These are phyloP conservation scores for Grammomys surdaster DNA, from an alignment of 2,113 vertebrate species.

Conservation along the genomic window DNA sequence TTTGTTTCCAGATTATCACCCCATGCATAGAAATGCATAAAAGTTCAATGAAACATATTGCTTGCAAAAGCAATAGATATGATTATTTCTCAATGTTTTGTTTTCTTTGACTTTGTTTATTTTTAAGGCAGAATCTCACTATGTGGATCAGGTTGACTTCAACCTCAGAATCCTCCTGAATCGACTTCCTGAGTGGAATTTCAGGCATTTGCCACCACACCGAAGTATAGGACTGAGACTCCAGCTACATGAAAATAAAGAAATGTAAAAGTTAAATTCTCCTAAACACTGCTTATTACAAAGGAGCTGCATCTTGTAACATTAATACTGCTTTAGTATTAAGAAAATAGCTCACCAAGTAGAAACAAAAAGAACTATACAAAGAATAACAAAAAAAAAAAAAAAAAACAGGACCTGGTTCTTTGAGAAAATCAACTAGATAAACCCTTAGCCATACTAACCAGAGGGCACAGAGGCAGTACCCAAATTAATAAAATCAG, in stretches of 20 bases:
- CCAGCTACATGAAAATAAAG: conserved; percentile 15
- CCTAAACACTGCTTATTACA: neutral
- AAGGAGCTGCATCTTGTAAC: conserved; percentile 4
- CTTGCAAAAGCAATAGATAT: neutral
- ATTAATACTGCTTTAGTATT: neutral
- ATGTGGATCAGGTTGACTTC: neutral
- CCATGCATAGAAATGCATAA: neutral
- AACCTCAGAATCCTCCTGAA: neutral
- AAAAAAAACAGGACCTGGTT: too few relatives aligned
- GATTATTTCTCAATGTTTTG: neutral
- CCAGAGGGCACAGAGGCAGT: too few relatives aligned
- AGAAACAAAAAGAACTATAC: too few relatives aligned
- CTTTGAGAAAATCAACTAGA: too few relatives aligned
- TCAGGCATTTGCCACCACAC: neutral
- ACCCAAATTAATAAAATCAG: too few relatives aligned
- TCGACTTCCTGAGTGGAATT: neutral
- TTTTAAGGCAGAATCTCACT: neutral
- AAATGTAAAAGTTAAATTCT: conserved; percentile 17
- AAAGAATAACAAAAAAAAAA: too few relatives aligned
- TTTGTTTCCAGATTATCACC: conserved; percentile 28
- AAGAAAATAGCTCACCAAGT: conserved; percentile 16
- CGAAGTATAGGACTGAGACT: neutral
- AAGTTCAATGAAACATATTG: conserved; percentile 29
- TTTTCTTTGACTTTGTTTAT: neutral
- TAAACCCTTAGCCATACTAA: too few relatives aligned